These are phyloP conservation scores for Calidris pygmaea DNA, from an alignment of 2,113 vertebrate species.

Conservation along the genomic window DNA sequence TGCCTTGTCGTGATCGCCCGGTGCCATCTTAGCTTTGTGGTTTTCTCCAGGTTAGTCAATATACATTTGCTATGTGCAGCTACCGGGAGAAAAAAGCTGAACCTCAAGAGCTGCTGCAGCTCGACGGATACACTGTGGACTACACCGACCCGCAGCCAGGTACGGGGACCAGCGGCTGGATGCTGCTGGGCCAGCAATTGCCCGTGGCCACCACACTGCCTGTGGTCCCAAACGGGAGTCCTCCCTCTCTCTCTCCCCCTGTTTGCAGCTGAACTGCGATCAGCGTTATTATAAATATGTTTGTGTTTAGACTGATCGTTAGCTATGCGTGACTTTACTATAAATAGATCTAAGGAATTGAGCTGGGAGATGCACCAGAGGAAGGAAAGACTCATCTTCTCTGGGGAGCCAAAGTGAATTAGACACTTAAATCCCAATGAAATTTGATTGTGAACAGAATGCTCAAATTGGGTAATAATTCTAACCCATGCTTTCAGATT, in stretches of 20 bases:
- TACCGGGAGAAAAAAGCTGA: slow-evolving; percentile 98
- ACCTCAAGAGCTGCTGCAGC: slow-evolving; percentile 94
- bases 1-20: not conserved
- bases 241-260: not conserved
- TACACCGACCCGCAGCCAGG: slow-evolving; percentile 99
- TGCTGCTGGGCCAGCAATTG: rapidly evolving
- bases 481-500: not conserved
- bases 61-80: slow-evolving; percentile 99
- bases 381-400: not conserved
- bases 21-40: slow-evolving; percentile 37
- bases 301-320: slow-evolving; percentile 21
- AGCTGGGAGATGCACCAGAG: not conserved
- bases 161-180: not conserved
- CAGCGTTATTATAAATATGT: slow-evolving; percentile 1
- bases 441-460: not conserved
- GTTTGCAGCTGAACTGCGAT: not conserved
- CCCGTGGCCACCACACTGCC: rapidly evolving
- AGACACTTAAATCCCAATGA: not conserved
- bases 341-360: not conserved
- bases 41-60: slow-evolving; percentile 93
- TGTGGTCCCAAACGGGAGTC: not conserved
- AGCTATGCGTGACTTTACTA: slow-evolving; percentile 13
- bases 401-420: not conserved
- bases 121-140: slow-evolving; percentile 98
- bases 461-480: not conserved